phyloP scores from a whole-genome alignment of 2,113 vertebrate species.

The Grus americana region DNA sequence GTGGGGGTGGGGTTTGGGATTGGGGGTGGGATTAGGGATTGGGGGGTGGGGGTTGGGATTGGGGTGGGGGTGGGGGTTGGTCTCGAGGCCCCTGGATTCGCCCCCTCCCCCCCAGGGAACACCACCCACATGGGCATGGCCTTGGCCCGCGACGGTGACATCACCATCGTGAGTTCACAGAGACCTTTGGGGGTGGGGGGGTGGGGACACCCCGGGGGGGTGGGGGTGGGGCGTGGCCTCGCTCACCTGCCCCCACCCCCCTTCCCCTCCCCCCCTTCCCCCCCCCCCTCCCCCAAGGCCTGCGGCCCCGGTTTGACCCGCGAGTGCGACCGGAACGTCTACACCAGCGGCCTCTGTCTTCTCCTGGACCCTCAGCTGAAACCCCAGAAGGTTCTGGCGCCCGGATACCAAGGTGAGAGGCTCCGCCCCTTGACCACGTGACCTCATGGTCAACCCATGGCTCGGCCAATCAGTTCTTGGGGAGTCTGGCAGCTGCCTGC shows the following conservation, averaged over 20 bases:
- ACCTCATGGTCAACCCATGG: too few relatives aligned
- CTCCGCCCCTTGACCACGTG: background rate
- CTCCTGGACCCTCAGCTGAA: slow-evolving; percentile 43
- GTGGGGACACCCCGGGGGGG: too few relatives aligned
- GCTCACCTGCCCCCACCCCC: too few relatives aligned
- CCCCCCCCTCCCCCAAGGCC: background rate
- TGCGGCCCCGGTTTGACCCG: slow-evolving; percentile 63
- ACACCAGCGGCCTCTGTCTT: slow-evolving; percentile 79
- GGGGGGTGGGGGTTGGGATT: too few relatives aligned
- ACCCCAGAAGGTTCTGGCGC: background rate
- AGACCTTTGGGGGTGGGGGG: background rate
- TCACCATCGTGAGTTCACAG: slow-evolving; percentile 29
- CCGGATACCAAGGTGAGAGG: slow-evolving; percentile 75
- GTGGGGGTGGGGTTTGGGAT: too few relatives aligned
- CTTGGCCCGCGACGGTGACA: background rate
- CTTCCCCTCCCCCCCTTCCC: too few relatives aligned
- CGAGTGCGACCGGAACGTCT: slow-evolving; percentile 76
- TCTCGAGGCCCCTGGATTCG: too few relatives aligned
- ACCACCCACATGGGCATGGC: slow-evolving; percentile 50
- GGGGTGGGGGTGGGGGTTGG: too few relatives aligned
- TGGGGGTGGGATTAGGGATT: too few relatives aligned
- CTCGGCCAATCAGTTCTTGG: too few relatives aligned
- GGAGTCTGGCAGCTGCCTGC: too few relatives aligned
- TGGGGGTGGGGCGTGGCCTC: background rate
- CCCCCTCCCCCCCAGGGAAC: too few relatives aligned